These are phyloP conservation scores for Temnothorax longispinosus DNA, from an alignment of 1,140 invertebrate species.

Conservation along the genomic window DNA sequence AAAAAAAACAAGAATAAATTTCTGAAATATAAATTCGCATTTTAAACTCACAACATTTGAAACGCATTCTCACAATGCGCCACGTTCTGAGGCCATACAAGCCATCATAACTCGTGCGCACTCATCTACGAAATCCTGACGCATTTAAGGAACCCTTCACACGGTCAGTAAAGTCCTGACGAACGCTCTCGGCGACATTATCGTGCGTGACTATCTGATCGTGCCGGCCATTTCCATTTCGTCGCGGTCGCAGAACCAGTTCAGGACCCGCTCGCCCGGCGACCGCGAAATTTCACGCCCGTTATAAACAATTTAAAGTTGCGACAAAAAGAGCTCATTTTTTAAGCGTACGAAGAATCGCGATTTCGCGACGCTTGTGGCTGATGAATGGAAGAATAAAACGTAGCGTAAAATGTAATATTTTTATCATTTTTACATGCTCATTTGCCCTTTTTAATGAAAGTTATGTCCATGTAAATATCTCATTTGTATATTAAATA, in stretches of 20 bases:
- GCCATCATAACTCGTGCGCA: constrained; percentile 28
- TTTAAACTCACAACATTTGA: background rate
- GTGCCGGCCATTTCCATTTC: constrained; percentile 55
- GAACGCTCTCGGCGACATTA: constrained; percentile 52
- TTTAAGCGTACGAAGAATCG: constrained; percentile 21
- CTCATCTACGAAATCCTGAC: constrained; percentile 28
- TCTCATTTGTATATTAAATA: too few species aligned
- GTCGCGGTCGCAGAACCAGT: constrained; percentile 45
- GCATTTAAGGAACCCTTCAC: constrained; percentile 52
- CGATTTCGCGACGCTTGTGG: constrained; percentile 26
- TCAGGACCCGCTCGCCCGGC: background rate
- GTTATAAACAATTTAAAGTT: constrained; percentile 52
- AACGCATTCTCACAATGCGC: background rate
- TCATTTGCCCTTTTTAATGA: background rate
- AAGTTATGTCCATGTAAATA: background rate
- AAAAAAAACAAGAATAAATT: background rate
- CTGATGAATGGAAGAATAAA: background rate
- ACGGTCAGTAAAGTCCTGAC: constrained; percentile 51
- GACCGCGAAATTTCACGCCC: constrained; percentile 60
- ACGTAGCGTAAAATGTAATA: background rate
- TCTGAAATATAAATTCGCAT: background rate
- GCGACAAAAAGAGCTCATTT: constrained; percentile 30
- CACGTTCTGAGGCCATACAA: background rate
- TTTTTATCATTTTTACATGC: constrained; percentile 25
- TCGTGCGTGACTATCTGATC: constrained; percentile 57